phyloP scores from a whole-genome alignment of 2,888 invertebrate genomes.

The Lottia scabra region DNA sequence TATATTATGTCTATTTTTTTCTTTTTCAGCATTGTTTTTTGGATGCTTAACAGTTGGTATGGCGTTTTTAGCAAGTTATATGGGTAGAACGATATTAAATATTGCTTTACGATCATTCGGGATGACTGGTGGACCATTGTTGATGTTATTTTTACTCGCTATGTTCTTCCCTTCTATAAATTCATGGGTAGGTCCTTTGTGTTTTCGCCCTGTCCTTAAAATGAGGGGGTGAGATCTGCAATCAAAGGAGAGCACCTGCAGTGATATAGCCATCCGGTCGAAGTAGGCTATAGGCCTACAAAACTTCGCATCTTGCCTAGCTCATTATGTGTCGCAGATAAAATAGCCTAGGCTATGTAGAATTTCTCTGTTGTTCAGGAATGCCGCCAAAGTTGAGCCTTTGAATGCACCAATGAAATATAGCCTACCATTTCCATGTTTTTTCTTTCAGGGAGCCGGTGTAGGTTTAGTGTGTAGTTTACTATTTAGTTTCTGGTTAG shows the following conservation, averaged over 20 bases:
- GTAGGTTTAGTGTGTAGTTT: slow-evolving; percentile 41
- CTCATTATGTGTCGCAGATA: too few relatives aligned
- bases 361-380: too few relatives aligned
- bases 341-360: too few relatives aligned
- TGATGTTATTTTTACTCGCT: slow-evolving; percentile 50
- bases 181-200: slow-evolving; percentile 48
- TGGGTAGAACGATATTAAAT: slow-evolving; percentile 50
- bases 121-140: slow-evolving; percentile 62
- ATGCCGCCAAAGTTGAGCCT: too few relatives aligned
- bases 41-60: slow-evolving; percentile 45
- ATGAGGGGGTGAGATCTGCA: neutral
- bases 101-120: slow-evolving; percentile 62
- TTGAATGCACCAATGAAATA: too few relatives aligned
- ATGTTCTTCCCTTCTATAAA: slow-evolving; percentile 59
- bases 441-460: slow-evolving; percentile 42
- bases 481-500: slow-evolving; percentile 43
- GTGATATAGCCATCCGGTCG: too few relatives aligned
- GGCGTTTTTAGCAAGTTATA: slow-evolving; percentile 47
- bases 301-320: too few relatives aligned
- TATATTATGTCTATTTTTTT: neutral
- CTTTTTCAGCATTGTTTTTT: slow-evolving; percentile 47
- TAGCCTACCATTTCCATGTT: neutral
- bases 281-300: too few relatives aligned
- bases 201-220: neutral
- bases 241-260: too few relatives aligned